These are phyloP conservation scores for Notothenia coriiceps DNA, from an alignment of 2,113 vertebrate species.

Conservation along the genomic window DNA sequence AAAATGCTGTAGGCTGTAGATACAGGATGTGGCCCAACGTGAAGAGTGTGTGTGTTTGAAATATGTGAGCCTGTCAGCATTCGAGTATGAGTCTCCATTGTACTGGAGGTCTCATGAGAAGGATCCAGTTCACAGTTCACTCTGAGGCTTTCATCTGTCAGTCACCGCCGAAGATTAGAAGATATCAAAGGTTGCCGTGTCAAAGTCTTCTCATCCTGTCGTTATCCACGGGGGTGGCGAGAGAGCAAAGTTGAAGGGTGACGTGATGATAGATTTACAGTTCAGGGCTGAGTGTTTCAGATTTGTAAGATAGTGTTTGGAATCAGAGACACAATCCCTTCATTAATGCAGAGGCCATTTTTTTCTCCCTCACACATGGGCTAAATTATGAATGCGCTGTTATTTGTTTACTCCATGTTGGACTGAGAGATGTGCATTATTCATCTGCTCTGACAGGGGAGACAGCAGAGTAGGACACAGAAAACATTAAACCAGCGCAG, in stretches of 20 bases:
- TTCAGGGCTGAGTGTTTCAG: neutral
- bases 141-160: slow-evolving; percentile 74
- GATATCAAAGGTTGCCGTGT: slow-evolving; percentile 64
- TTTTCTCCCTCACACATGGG: slow-evolving; percentile 47
- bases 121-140: slow-evolving; percentile 60
- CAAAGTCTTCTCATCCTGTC: slow-evolving; percentile 52
- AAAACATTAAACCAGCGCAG: slow-evolving; percentile 45
- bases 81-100: slow-evolving; percentile 40
- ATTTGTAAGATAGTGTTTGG: slow-evolving; percentile 24
- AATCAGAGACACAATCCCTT: slow-evolving; percentile 50
- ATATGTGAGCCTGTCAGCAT: slow-evolving; percentile 41
- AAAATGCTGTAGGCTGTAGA: slow-evolving; percentile 27
- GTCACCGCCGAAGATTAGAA: slow-evolving; percentile 71
- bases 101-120: slow-evolving; percentile 55
- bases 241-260: slow-evolving; percentile 18
- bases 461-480: slow-evolving; percentile 59
- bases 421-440: slow-evolving; percentile 78
- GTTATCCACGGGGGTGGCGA: slow-evolving; percentile 22
- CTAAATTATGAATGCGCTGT: slow-evolving; percentile 78
- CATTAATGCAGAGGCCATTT: slow-evolving; percentile 56
- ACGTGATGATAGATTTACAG: neutral
- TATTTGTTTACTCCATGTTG: slow-evolving; percentile 80
- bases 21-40: slow-evolving; percentile 47
- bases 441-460: slow-evolving; percentile 71
- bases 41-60: slow-evolving; percentile 41